Base-by-base conservation (phyloP, 2,797 vertebrate species). In the Anguilla pacifica region DNA sequence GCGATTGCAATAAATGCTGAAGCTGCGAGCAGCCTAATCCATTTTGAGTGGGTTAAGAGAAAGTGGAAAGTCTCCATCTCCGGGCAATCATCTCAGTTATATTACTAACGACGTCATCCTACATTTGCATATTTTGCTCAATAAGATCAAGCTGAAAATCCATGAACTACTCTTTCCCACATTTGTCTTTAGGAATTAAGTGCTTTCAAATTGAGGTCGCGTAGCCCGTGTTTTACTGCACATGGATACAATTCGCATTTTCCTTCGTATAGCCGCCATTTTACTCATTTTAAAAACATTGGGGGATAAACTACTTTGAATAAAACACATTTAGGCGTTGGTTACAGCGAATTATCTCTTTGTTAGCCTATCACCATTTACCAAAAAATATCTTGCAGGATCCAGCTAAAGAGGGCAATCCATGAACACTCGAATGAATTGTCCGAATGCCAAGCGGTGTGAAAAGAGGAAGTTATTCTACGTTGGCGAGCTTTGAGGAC, bases 401-500 rank as follows among this genome's bases (percentile, higher is more conserved):
- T 85, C 88, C 89, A 91, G 90, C 87, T 88, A 89, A 93, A 94
- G 91, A 94, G 94, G 94, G 90, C 94, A 91, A 83, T 90, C 91
- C 94, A 93, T 94, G 95, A 94, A 92, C 94, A 94, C 95, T 93
- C 93, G 87, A 88, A 90, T 95, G 91, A 96, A 96, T 97, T 97
- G 97, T 97, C 96, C 95, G 93, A 89, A 93, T 97, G 96, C 96
- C 96, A 96, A 95, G 94, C 94, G 93, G 92, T 93, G 95, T 97
- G 97, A 97, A 98, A 97, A 96, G 96, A 95, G 96, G 96, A 95
- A 94, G 93, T 94, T 95, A 91, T 94, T 94, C 93, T 93, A 94
- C 89, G 93, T 92, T 93, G 94, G 92, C 94, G 90, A 94, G 94
- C 96, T 96, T 96, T 92, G 97, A 95, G 96, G 96, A 96, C 95